Evolutionary conservation across 2,113 vertebrate species (phyloP).

Genomic region (Brachyhypopomus occidentalis): DNA sequence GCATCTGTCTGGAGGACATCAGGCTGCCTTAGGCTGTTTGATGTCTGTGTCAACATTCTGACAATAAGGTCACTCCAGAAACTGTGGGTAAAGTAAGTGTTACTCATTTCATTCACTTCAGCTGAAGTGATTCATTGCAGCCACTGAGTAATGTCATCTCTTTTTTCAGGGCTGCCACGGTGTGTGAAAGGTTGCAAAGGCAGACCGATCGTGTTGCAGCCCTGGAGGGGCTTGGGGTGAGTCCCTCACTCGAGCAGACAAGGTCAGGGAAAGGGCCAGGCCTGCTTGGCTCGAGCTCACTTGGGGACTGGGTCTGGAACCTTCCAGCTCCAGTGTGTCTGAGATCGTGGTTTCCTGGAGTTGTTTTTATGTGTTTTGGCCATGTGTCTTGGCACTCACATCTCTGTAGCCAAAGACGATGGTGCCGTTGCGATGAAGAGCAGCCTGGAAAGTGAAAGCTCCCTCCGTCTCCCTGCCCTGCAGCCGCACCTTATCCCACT

Average conservation of each 20-base stretch:
- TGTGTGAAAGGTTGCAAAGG: too few relatives aligned
- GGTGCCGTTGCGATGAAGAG: conserved; percentile 80
- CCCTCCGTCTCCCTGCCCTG: conserved; percentile 82
- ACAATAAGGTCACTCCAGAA: background rate
- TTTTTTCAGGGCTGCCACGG: background rate
- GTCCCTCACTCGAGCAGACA: conserved; percentile 7
- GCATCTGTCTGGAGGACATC: background rate
- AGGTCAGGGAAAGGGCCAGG: background rate
- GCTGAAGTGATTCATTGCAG: background rate
- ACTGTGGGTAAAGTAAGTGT: background rate
- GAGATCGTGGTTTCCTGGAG: background rate
- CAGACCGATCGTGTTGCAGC: background rate
- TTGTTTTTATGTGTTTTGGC: conserved; percentile 22
- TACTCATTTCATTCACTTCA: conserved; percentile 21
- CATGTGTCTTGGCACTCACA: conserved; percentile 68
- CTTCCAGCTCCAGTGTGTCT: background rate
- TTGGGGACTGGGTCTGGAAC: conserved; percentile 21
- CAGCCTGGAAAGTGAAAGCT: conserved; percentile 90
- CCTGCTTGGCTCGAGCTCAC: background rate
- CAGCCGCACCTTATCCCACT: conserved; percentile 91
- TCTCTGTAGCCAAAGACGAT: conserved; percentile 92
- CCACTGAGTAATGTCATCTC: background rate
- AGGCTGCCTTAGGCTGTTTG: background rate
- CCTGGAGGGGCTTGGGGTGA: background rate
- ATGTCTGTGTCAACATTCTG: conserved; percentile 1